phyloP scores from a whole-genome alignment of 64 coral and sea anemone species.

The Orbicella faveolata region DNA sequence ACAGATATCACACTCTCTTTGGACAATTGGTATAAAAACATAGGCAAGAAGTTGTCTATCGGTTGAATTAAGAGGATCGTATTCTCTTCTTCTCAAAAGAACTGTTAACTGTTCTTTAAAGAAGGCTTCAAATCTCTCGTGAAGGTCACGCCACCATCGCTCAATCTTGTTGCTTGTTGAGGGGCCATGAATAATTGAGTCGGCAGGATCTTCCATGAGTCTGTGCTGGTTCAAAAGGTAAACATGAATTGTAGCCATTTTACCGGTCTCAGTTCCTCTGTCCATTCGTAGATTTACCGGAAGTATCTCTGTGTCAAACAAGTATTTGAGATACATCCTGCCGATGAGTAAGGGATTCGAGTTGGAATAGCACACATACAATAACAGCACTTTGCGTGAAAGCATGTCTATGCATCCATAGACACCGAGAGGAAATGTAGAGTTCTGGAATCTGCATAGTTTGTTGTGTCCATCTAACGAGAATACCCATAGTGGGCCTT shows the following conservation, averaged over 20 bases:
- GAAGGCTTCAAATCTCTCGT: conserved; percentile 3
- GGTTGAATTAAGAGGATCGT: not conserved
- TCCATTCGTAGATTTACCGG: conserved; percentile 26
- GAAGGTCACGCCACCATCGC: conserved; percentile 5
- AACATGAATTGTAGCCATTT: conserved; percentile 11
- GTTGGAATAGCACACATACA: conserved; percentile 53
- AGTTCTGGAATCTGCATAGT: conserved; percentile 48
- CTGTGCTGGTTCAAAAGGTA: not conserved
- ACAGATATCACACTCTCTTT: not conserved
- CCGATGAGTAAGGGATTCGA: conserved; percentile 39
- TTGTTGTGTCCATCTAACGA: conserved; percentile 68
- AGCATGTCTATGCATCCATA: conserved; percentile 76
- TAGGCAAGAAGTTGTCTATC: not conserved
- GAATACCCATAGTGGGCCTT: conserved; percentile 40
- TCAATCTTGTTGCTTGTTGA: conserved; percentile 24
- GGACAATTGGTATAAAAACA: not conserved
- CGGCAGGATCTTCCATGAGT: conserved; percentile 2
- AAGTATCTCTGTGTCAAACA: conserved; percentile 49
- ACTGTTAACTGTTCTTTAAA: not conserved
- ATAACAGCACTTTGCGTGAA: conserved; percentile 65
- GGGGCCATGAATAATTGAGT: conserved; percentile 19
- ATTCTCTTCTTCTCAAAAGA: not conserved
- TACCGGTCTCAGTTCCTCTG: conserved; percentile 11
- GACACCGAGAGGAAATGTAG: conserved; percentile 55
- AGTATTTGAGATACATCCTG: conserved; percentile 42